Percentiles rank a stretch among this genome's conserved stretches.
Evolutionary conservation across 2,113 vertebrate genomes (phyloP).

Genomic region (Laticauda colubrina): DNA sequence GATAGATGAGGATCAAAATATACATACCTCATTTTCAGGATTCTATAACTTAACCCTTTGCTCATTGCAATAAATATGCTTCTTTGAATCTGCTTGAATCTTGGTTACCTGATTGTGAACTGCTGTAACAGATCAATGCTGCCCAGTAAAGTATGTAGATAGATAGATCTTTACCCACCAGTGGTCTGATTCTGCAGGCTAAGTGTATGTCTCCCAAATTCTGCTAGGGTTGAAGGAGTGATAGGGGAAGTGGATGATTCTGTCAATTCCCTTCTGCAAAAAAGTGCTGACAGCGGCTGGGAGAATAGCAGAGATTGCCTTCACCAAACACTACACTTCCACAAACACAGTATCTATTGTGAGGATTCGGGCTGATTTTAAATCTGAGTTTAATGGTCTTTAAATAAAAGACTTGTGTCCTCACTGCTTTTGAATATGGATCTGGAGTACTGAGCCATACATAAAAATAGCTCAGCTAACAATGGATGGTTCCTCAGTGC

Average conservation of each 20-base stretch:
- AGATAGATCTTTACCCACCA: neutral
- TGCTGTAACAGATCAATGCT: neutral
- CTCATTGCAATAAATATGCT: neutral
- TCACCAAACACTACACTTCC: neutral
- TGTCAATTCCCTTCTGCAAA: neutral
- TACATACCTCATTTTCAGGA: neutral
- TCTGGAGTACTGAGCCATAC: neutral
- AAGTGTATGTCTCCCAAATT: neutral
- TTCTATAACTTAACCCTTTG: neutral
- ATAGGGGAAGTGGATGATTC: neutral
- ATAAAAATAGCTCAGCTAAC: neutral
- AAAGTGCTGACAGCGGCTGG: neutral
- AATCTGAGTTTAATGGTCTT: neutral
- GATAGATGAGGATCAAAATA: neutral
- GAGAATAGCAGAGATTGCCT: neutral
- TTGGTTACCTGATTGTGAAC: neutral
- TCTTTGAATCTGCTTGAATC: neutral
- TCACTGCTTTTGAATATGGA: neutral
- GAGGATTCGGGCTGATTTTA: neutral
- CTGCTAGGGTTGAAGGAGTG: neutral
- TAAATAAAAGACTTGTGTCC: neutral
- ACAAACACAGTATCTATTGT: neutral
- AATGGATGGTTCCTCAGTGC: neutral
- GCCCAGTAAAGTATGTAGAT: neutral
- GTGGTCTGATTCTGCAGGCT: neutral